These are phyloP conservation scores for Hippasteria phrygiana DNA, from an alignment of 53 echinoderm and acorn worm species.

Conservation along the genomic window DNA sequence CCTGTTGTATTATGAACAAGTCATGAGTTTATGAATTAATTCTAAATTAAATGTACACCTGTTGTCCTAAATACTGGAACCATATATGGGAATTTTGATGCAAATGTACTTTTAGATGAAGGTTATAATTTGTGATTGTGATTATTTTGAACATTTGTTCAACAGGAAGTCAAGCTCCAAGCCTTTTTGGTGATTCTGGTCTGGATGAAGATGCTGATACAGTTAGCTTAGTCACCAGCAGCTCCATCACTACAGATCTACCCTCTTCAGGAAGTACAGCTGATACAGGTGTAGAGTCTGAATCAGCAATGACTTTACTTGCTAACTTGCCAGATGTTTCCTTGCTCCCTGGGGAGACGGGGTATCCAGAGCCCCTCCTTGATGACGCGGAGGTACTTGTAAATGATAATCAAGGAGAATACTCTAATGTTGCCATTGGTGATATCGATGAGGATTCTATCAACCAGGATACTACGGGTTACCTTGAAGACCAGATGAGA, in stretches of 20 bases:
- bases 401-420: conserved; percentile 77
- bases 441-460: conserved; percentile 76
- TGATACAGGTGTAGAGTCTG: conserved; percentile 62
- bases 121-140: background rate
- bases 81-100: no score
- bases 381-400: conserved; percentile 78
- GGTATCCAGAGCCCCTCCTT: conserved; percentile 20
- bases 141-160: background rate
- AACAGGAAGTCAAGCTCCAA: conserved; percentile 49
- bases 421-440: conserved; percentile 92
- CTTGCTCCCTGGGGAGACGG: conserved; percentile 37
- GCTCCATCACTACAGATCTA: conserved; percentile 38
- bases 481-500: conserved; percentile 62
- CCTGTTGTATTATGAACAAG: no score
- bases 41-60: no score
- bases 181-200: conserved; percentile 75
- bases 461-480: conserved; percentile 59
- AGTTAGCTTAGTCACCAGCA: conserved; percentile 39
- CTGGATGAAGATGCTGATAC: conserved; percentile 82
- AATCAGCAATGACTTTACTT: conserved; percentile 48
- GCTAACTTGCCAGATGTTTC: conserved; percentile 53
- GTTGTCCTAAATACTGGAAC: no score
- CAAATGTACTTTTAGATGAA: no score
- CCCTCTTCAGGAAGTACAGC: conserved; percentile 23
- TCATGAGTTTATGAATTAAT: no score